These are phyloP conservation scores for Epinephelus malabaricus DNA, from an alignment of 2,797 vertebrate species.

Conservation along the genomic window DNA sequence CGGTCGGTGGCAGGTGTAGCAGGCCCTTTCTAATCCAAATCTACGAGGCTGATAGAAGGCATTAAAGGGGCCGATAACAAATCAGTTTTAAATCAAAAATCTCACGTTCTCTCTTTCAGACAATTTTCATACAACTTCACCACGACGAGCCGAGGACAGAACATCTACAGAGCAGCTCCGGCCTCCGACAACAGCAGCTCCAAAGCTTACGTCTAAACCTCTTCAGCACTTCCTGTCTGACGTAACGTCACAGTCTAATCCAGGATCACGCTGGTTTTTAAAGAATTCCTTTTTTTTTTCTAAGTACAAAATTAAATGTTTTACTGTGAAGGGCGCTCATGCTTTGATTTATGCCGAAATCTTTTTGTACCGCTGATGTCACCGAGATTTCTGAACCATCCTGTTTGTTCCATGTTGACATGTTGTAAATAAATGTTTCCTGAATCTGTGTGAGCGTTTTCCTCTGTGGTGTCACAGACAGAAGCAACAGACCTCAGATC, in stretches of 20 bases:
- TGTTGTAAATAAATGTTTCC: constrained; percentile 11
- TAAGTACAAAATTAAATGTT: not conserved
- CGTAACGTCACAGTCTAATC: not conserved
- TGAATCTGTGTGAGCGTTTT: not conserved
- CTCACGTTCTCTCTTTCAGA: constrained; percentile 48
- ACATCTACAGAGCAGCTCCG: constrained; percentile 75
- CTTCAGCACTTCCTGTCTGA: not conserved
- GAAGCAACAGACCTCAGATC: too few relatives aligned
- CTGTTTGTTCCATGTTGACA: not conserved
- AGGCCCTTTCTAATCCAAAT: too few relatives aligned
- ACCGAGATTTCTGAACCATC: not conserved
- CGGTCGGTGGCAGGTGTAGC: too few relatives aligned
- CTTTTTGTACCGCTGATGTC: not conserved
- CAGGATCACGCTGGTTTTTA: not conserved
- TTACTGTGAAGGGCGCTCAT: not conserved
- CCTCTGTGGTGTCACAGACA: not conserved
- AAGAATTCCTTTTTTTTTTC: not conserved
- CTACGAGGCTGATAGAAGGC: too few relatives aligned
- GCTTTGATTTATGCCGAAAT: not conserved
- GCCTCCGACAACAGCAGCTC: constrained; percentile 50
- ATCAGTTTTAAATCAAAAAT: too few relatives aligned
- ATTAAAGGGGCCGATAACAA: too few relatives aligned
- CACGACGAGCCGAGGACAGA: constrained; percentile 47
- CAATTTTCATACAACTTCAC: constrained; percentile 74
- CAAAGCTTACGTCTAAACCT: constrained; percentile 82